phyloP scores from a whole-genome alignment of 37 sponge, comb jelly and placozoan species.

The Aphrocallistes beatrix region DNA sequence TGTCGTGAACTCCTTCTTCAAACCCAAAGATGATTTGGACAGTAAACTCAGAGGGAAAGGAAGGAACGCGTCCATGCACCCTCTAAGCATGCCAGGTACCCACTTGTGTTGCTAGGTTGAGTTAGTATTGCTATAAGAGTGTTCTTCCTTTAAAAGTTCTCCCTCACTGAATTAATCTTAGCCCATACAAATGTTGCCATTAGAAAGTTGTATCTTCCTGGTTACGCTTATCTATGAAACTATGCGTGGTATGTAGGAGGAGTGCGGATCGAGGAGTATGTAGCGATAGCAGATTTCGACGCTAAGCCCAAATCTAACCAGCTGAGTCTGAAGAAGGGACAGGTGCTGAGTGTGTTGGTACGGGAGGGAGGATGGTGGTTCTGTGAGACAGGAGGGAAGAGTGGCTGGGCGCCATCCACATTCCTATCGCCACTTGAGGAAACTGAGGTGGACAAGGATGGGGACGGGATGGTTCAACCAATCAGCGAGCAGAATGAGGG shows the following conservation, averaged over 20 bases:
- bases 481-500: background rate
- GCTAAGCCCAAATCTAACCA: background rate
- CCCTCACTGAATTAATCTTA: too few relatives aligned
- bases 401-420: background rate
- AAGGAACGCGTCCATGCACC: background rate
- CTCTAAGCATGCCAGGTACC: background rate
- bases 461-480: background rate
- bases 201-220: too few relatives aligned
- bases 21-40: constrained; percentile 7
- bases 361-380: constrained; percentile 7
- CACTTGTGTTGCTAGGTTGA: too few relatives aligned
- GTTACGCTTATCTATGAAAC: too few relatives aligned
- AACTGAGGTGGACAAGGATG: background rate
- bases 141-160: too few relatives aligned
- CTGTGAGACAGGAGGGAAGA: background rate
- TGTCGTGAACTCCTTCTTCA: background rate
- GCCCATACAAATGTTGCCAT: too few relatives aligned
- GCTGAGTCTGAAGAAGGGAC: background rate
- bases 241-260: too few relatives aligned
- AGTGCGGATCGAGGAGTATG: background rate
- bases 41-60: background rate
- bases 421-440: background rate
- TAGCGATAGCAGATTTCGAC: background rate
- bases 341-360: background rate
- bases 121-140: too few relatives aligned